phyloP scores from a whole-genome alignment of 1,140 invertebrate genomes.

The Nixonia krombeini region DNA sequence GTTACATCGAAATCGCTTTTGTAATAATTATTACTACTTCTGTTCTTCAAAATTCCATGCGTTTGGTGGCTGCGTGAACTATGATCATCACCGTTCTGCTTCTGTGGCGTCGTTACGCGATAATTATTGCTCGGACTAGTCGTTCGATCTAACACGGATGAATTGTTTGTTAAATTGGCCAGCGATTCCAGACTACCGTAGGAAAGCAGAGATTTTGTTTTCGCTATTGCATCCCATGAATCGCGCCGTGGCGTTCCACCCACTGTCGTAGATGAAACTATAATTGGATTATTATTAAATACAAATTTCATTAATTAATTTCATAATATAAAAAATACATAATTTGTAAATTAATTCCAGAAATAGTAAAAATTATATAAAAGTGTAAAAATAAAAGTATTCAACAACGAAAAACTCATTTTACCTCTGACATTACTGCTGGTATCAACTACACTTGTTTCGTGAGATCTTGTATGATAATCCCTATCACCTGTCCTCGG shows the following conservation, averaged over 20 bases:
- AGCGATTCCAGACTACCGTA: constrained; percentile 78
- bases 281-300: constrained; percentile 12
- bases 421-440: constrained; percentile 77
- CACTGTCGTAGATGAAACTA: constrained; percentile 78
- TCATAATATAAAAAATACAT: too few species aligned
- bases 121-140: constrained; percentile 45
- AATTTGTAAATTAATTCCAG: not conserved
- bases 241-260: constrained; percentile 76
- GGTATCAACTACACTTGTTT: constrained; percentile 75
- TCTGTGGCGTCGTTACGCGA: constrained; percentile 51
- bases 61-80: constrained; percentile 49
- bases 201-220: constrained; percentile 81
- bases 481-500: constrained; percentile 67
- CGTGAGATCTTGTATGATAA: constrained; percentile 51
- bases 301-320: constrained; percentile 1
- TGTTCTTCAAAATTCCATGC: constrained; percentile 67
- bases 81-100: constrained; percentile 48
- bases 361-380: not conserved
- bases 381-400: constrained; percentile 4
- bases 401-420: too few species aligned
- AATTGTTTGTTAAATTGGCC: constrained; percentile 75
- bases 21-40: constrained; percentile 67
- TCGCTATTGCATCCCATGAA: constrained; percentile 86
- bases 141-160: constrained; percentile 31
- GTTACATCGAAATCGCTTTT: constrained; percentile 67